Conservation (phyloP, 2,113 vertebrate species). For the Pipa parva region DNA sequence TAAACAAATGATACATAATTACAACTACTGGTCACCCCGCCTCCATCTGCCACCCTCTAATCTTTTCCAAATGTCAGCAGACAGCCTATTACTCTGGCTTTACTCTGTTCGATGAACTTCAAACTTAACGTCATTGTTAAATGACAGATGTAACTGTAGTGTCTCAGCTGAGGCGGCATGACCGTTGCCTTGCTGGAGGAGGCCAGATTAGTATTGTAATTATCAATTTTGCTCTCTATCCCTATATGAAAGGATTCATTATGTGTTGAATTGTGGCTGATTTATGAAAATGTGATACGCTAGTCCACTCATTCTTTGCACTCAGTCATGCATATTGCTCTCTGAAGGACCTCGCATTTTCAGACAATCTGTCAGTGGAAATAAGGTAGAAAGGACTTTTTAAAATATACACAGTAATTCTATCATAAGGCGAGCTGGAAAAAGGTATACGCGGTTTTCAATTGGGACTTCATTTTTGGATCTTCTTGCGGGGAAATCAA, state of each 20-base stretch:
- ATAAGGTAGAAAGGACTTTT: background rate
- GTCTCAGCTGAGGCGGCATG: background rate
- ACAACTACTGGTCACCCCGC: slow-evolving; percentile 14
- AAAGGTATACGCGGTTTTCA: too few relatives aligned
- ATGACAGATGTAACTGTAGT: background rate
- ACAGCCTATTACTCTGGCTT: slow-evolving; percentile 6
- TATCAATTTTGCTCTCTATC: background rate
- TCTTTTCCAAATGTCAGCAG: slow-evolving; percentile 9
- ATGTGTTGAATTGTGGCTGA: background rate
- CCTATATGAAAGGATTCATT: background rate
- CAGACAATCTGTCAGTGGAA: background rate
- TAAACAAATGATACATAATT: slow-evolving; percentile 36
- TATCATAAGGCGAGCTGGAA: too few relatives aligned
- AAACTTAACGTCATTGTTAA: slow-evolving; percentile 3
- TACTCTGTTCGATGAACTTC: background rate
- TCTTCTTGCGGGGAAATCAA: too few relatives aligned
- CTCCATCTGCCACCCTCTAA: slow-evolving; percentile 34
- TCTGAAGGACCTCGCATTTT: background rate
- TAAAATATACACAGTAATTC: background rate
- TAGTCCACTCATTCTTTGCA: background rate
- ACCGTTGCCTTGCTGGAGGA: background rate
- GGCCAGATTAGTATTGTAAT: background rate
- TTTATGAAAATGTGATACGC: slow-evolving; percentile 3
- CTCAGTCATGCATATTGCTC: background rate
- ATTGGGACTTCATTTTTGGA: too few relatives aligned